Percentiles rank a stretch among this genome's conserved stretches.
Conservation (phyloP, 2,113 vertebrate species). For the Smithornis capensis region DNA sequence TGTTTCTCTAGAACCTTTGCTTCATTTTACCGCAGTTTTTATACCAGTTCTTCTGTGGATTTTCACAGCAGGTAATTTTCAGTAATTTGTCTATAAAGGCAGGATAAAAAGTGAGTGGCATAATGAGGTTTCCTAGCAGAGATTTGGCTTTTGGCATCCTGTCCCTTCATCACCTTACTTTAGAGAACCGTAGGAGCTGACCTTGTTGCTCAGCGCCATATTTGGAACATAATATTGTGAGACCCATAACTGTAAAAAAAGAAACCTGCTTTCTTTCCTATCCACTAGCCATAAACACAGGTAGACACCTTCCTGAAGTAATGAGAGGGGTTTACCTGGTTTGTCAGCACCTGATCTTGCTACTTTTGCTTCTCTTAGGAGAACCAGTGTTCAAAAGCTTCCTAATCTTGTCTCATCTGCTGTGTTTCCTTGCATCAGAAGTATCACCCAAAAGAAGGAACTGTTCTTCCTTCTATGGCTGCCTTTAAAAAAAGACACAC, state of each 20-base stretch:
- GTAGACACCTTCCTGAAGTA: neutral
- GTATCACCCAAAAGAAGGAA: neutral
- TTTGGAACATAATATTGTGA: neutral
- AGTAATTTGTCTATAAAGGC: neutral
- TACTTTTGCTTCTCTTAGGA: neutral
- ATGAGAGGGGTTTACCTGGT: neutral
- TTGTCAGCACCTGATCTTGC: neutral
- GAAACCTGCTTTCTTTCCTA: neutral
- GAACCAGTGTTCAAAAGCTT: neutral
- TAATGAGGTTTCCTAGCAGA: neutral
- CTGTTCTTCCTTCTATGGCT: neutral
- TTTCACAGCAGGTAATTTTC: constrained; percentile 93
- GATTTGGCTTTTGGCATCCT: neutral
- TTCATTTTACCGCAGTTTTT: constrained; percentile 99
- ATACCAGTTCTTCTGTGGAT: constrained; percentile 99
- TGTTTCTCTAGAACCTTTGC: constrained; percentile 89
- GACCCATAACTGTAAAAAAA: neutral
- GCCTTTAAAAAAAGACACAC: neutral
- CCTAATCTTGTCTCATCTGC: neutral
- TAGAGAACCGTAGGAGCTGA: neutral
- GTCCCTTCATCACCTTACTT: neutral
- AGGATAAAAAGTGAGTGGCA: neutral
- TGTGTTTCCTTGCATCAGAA: neutral
- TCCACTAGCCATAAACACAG: neutral
- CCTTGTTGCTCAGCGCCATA: neutral